These are phyloP conservation scores for Brenthis hecate DNA, from an alignment of 2,888 invertebrate species.

Conservation along the genomic window DNA sequence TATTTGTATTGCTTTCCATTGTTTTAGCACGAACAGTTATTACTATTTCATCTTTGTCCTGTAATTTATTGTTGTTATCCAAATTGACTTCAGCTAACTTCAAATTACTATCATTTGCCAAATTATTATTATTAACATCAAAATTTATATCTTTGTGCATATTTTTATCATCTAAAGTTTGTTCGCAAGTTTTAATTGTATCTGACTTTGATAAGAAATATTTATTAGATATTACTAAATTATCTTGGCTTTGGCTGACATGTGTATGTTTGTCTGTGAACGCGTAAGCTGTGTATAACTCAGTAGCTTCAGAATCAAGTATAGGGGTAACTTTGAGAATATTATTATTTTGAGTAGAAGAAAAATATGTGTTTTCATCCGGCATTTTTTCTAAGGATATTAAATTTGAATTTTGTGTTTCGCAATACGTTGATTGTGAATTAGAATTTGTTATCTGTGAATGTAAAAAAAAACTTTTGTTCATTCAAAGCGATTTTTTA, in stretches of 20 bases:
- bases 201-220: slow-evolving; percentile 6
- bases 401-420: slow-evolving; percentile 6
- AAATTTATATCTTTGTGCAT: neutral
- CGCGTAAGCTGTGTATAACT: slow-evolving; percentile 30
- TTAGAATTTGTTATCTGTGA: slow-evolving; percentile 5
- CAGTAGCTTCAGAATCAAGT: slow-evolving; percentile 36
- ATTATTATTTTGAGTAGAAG: neutral
- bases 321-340: neutral
- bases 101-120: too few species aligned
- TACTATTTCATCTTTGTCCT: neutral
- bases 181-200: neutral
- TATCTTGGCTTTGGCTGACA: slow-evolving; percentile 44
- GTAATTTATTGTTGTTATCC: neutral
- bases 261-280: slow-evolving; percentile 38
- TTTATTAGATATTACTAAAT: slow-evolving; percentile 33
- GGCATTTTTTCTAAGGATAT: neutral
- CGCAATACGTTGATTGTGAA: slow-evolving; percentile 33
- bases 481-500: too few species aligned
- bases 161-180: neutral
- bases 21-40: neutral
- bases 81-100: too few species aligned
- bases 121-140: neutral
- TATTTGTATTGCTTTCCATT: neutral
- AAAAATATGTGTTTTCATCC: neutral
- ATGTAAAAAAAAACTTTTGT: neutral